A percentile compares a stretch with the other conserved stretches of the same genome.
phyloP scores from a whole-genome alignment of 2,113 vertebrate genomes.

The Henicopernis longicauda region DNA sequence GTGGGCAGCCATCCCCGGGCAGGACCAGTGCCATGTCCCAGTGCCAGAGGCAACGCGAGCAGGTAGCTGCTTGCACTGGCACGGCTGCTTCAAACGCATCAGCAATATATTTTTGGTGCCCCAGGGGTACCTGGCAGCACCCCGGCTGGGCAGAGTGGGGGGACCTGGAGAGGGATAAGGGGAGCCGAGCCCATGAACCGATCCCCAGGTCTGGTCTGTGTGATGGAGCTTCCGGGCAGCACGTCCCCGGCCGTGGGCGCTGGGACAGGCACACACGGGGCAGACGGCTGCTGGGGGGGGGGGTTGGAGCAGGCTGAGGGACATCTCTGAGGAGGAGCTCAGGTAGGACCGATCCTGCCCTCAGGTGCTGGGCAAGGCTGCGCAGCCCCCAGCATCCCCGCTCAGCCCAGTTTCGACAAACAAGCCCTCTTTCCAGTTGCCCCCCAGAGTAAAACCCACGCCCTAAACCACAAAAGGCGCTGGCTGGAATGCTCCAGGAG shows the following conservation, averaged over 20 bases:
- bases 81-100: fast-evolving
- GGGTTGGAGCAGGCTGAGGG: not conserved
- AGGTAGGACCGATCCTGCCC: not conserved
- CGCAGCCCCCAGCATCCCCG: fast-evolving
- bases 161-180: not conserved
- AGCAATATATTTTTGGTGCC: not conserved
- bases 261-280: not conserved
- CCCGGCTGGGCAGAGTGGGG: not conserved
- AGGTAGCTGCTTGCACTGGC: not conserved
- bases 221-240: not conserved
- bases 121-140: not conserved
- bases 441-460: not conserved
- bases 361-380: not conserved
- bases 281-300: fast-evolving
- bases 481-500: constrained; percentile 18
- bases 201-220: not conserved
- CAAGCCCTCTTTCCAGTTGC: not conserved
- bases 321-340: not conserved
- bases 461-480: constrained; percentile 21
- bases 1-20: not conserved
- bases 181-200: not conserved
- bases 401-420: not conserved
- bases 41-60: fast-evolving
- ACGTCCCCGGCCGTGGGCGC: fast-evolving
- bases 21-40: not conserved